Percentiles rank a stretch among this genome's conserved stretches.
These are phyloP conservation scores for Popillia japonica DNA, from an alignment of 1,140 invertebrate species.

Conservation along the genomic window DNA sequence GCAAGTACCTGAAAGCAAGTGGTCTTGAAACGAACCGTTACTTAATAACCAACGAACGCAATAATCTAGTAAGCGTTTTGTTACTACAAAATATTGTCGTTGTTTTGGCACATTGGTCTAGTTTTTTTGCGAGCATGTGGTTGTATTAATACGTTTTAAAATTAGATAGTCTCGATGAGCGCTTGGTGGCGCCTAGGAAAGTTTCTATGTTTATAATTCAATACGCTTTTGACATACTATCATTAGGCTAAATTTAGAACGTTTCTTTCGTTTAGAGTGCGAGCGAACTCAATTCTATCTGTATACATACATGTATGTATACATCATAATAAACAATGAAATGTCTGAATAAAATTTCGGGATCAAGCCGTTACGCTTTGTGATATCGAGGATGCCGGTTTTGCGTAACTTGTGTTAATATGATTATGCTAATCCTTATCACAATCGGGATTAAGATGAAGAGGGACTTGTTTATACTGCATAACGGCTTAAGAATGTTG, in stretches of 20 bases:
- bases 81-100: constrained; percentile 3
- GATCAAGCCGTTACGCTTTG: neutral
- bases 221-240: constrained; percentile 23
- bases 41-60: neutral
- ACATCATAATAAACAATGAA: constrained; percentile 5
- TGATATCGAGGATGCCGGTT: neutral
- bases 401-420: constrained; percentile 21
- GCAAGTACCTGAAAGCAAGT: too few relatives aligned
- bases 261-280: constrained; percentile 11
- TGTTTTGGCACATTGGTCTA: constrained; percentile 27
- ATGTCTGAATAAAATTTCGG: constrained; percentile 7
- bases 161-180: constrained; percentile 24
- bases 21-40: neutral
- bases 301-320: neutral
- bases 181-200: constrained; percentile 25
- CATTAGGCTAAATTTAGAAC: constrained; percentile 26
- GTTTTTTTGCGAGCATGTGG: constrained; percentile 18
- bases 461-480: neutral
- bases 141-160: constrained; percentile 26
- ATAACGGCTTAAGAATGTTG: constrained; percentile 11
- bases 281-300: neutral
- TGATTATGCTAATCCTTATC: constrained; percentile 5
- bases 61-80: neutral
- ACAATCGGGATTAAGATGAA: constrained; percentile 17
- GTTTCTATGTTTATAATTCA: constrained; percentile 34